Conservation (phyloP, 2,113 vertebrate species). For the Tachysurus vachellii region DNA sequence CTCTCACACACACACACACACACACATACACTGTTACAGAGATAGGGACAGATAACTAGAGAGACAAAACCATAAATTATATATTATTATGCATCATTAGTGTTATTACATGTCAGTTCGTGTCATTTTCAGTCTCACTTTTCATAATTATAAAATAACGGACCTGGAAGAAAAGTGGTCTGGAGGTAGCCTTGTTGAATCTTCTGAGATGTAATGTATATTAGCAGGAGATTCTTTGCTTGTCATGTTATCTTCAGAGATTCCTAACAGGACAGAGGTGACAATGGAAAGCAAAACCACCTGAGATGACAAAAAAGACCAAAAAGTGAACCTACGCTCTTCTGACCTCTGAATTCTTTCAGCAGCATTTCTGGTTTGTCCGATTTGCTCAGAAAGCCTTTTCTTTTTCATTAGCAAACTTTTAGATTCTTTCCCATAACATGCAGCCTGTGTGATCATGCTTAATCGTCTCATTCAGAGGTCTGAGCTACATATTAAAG, state of each 20-base stretch:
- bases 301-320: not conserved
- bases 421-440: not conserved
- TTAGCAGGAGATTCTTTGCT: not conserved
- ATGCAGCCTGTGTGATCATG: not conserved
- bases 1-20: not conserved
- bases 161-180: not conserved
- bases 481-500: not conserved
- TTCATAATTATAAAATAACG: not conserved
- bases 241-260: not conserved
- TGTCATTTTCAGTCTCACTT: not conserved
- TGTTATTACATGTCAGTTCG: not conserved
- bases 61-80: not conserved
- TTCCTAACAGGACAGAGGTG: not conserved
- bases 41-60: not conserved
- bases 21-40: not conserved
- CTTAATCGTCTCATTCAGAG: not conserved
- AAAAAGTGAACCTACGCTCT: not conserved
- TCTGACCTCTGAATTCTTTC: not conserved
- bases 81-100: conserved; percentile 4
- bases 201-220: not conserved
- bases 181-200: not conserved
- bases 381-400: not conserved
- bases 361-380: not conserved
- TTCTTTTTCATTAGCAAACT: not conserved
- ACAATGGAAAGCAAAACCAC: not conserved